Evolutionary conservation across 2,797 vertebrate species (phyloP).

Genomic region (Onychomys leucogaster): DNA sequence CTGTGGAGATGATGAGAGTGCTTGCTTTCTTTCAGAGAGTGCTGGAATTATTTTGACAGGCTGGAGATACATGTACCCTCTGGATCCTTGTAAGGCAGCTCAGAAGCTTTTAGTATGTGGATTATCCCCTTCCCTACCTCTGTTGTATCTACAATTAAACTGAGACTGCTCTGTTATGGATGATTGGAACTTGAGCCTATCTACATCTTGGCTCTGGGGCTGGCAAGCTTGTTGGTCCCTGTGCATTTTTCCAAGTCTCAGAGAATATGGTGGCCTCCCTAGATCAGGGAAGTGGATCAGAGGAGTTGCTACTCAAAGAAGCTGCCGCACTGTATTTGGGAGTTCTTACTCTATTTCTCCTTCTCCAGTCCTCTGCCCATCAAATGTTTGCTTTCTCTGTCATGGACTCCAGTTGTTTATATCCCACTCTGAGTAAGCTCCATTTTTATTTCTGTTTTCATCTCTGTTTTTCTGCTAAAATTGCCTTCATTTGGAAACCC

Average conservation of each 20-base stretch:
- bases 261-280: background rate
- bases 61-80: background rate
- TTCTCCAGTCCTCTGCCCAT: background rate
- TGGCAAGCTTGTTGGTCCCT: background rate
- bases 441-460: background rate
- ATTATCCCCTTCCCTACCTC: background rate
- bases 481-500: background rate
- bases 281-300: background rate
- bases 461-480: background rate
- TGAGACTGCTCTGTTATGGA: background rate
- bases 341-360: background rate
- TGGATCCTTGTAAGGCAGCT: background rate
- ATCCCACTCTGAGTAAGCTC: background rate
- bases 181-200: background rate
- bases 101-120: background rate
- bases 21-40: conserved; percentile 1
- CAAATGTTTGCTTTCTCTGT: background rate
- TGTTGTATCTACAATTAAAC: background rate
- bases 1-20: too few relatives aligned
- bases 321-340: background rate
- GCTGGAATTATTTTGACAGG: background rate
- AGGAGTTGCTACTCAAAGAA: background rate
- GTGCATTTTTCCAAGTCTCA: background rate
- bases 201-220: background rate
- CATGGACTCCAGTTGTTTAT: background rate